Evolutionary conservation across 2,113 vertebrate genomes (phyloP).

Genomic region (Calyptomena viridis): DNA sequence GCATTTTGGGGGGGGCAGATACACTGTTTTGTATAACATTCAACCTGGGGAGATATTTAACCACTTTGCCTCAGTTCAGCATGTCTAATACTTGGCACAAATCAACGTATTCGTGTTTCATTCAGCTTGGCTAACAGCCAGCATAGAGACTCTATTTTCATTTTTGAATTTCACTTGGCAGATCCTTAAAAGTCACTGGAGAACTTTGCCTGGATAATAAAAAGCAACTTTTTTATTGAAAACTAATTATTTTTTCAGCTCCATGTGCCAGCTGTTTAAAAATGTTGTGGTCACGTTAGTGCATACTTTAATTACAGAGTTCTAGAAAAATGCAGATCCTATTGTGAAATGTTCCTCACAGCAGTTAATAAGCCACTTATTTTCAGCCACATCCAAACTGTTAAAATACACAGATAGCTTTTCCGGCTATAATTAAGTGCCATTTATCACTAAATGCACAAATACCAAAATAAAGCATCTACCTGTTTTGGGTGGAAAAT

Average conservation of each 20-base stretch:
- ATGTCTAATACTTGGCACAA: constrained; percentile 72
- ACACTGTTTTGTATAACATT: constrained; percentile 68
- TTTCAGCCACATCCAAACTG: background rate
- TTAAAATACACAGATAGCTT: constrained; percentile 17
- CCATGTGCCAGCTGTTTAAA: constrained; percentile 73
- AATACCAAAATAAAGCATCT: background rate
- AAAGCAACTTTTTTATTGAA: constrained; percentile 78
- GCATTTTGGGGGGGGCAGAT: constrained; percentile 42
- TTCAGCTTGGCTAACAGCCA: constrained; percentile 73
- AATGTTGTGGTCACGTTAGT: constrained; percentile 68
- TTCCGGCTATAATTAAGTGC: background rate
- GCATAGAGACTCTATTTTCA: constrained; percentile 73
- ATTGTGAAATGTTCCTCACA: constrained; percentile 54
- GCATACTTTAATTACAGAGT: constrained; percentile 69
- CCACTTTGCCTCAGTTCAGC: constrained; percentile 62
- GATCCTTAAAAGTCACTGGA: constrained; percentile 76
- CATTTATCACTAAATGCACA: background rate
- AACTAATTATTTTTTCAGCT: constrained; percentile 77
- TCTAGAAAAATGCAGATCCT: constrained; percentile 62
- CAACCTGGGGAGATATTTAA: constrained; percentile 74
- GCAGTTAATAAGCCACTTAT: constrained; percentile 38
- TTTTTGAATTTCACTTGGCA: constrained; percentile 80
- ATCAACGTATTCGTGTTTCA: constrained; percentile 71
- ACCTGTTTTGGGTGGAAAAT: background rate
- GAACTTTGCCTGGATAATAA: constrained; percentile 79